phyloP scores from a whole-genome alignment of 2,797 vertebrate species.

The Acanthurus lineatus region DNA sequence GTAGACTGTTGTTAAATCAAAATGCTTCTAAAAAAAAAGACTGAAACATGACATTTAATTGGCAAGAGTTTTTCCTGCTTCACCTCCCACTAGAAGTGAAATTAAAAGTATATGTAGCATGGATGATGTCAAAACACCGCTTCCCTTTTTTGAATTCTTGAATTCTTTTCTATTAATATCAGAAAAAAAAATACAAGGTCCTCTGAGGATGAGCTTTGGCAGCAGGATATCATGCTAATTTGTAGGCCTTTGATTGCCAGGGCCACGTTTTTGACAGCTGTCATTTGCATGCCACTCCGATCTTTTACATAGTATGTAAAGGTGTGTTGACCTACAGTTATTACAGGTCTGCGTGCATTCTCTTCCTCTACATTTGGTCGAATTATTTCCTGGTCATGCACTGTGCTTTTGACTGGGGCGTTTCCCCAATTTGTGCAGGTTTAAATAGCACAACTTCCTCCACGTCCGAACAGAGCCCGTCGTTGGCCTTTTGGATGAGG shows the following conservation, averaged over 20 bases:
- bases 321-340: slow-evolving; percentile 52
- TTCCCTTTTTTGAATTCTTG: neutral
- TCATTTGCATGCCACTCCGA: slow-evolving; percentile 49
- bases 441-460: slow-evolving; percentile 67
- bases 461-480: slow-evolving; percentile 20
- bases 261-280: slow-evolving; percentile 12
- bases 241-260: slow-evolving; percentile 25
- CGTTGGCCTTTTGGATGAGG: slow-evolving; percentile 26
- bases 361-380: slow-evolving; percentile 8
- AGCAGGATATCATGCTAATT: slow-evolving; percentile 10
- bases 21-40: slow-evolving; percentile 10
- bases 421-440: slow-evolving; percentile 59
- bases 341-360: slow-evolving; percentile 46
- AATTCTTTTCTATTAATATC: slow-evolving; percentile 13
- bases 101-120: slow-evolving; percentile 30
- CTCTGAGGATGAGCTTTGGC: slow-evolving; percentile 1
- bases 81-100: slow-evolving; percentile 14
- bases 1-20: slow-evolving; percentile 22
- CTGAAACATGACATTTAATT: neutral
- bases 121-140: neutral
- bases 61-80: slow-evolving; percentile 17
- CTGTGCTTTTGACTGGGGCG: slow-evolving; percentile 45
- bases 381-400: slow-evolving; percentile 62
- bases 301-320: slow-evolving; percentile 65
- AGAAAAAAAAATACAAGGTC: slow-evolving; percentile 10